Conservation (phyloP, 2,797 vertebrate genomes). For the Myoxocephalus aenaeus region DNA sequence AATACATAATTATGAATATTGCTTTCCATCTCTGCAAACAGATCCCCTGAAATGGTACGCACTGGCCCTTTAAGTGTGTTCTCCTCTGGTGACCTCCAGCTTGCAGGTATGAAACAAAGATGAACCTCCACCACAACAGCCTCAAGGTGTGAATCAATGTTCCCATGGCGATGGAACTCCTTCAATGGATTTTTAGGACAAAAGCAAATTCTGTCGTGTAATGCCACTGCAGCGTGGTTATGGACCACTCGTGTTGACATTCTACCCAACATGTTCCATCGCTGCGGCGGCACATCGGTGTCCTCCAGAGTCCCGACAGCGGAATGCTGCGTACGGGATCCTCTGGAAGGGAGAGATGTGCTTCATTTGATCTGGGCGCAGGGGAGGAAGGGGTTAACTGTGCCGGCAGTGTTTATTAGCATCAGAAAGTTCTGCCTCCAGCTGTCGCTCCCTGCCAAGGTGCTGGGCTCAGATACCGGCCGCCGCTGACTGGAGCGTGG, state of each 20-base stretch:
- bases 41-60: too few species aligned
- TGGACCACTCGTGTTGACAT: neutral
- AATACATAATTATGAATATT: too few species aligned
- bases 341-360: slow-evolving; percentile 34
- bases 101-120: neutral
- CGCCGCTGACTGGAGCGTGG: slow-evolving; percentile 44
- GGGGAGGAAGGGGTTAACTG: slow-evolving; percentile 41
- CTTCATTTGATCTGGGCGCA: slow-evolving; percentile 44
- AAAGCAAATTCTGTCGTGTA: slow-evolving; percentile 4
- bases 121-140: neutral
- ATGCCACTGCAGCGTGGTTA: neutral
- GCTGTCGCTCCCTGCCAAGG: slow-evolving; percentile 49
- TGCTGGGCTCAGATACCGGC: slow-evolving; percentile 59
- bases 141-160: slow-evolving; percentile 30
- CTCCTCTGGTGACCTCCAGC: neutral
- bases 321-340: slow-evolving; percentile 12
- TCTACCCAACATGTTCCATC: neutral
- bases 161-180: slow-evolving; percentile 39
- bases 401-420: slow-evolving; percentile 37
- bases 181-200: slow-evolving; percentile 29
- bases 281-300: too few species aligned
- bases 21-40: too few species aligned
- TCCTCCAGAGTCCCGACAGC: slow-evolving; percentile 18
- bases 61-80: too few species aligned
- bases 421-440: slow-evolving; percentile 42